Evolutionary conservation across 1,140 invertebrate genomes (phyloP), one percentile per base, ranked within the genome.

Genomic region (Diabrotica virgifera): DNA sequence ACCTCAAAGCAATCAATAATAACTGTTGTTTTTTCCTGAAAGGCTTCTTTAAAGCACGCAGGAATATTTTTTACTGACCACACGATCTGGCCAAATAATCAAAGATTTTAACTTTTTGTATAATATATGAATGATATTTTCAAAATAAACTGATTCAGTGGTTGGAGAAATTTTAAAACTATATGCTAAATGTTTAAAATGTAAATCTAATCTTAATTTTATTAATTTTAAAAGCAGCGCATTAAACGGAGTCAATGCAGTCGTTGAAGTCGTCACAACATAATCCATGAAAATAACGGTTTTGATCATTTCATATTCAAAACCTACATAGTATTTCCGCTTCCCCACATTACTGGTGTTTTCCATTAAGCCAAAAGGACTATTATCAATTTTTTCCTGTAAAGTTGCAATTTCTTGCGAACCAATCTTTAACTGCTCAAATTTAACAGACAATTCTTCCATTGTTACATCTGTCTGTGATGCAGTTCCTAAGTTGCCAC

Each of bases 181-280:
- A 24, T 59, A 53, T 11, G 63, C 63, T 35, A 65, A 54, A 60
- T 59, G 50, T 36, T 65, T 59, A 37, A 59, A 65, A 52, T 65
- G 50, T 46, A 53, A 53, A 53, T 65, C 52, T 53, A 65, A 53
- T 53, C 63, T 10, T 52, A 59, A 54, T 37, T 65, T 65, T 36
- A 65, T 38, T 36, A 65, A 35, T 35, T 51, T 65, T 13, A 59
- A 24, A 52, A 65, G 35, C 12, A 65, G 6, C 53, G 52, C 57
- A 54, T 60, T 59, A 38, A 63, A 63, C 10, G 37, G 36, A 35
- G 13, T 57, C n/a, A 63, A 52, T 13, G 40, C 24, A 12, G 62
- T 63, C 36, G 38, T 46, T 11, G 11, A 46, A 38, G 62, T 63
- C 14, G 36, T 24, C 9, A 37, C 7, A 13, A 50, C 9, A 56